phyloP scores from a whole-genome alignment of 2,888 invertebrate genomes.

The Ophion ellenae region DNA sequence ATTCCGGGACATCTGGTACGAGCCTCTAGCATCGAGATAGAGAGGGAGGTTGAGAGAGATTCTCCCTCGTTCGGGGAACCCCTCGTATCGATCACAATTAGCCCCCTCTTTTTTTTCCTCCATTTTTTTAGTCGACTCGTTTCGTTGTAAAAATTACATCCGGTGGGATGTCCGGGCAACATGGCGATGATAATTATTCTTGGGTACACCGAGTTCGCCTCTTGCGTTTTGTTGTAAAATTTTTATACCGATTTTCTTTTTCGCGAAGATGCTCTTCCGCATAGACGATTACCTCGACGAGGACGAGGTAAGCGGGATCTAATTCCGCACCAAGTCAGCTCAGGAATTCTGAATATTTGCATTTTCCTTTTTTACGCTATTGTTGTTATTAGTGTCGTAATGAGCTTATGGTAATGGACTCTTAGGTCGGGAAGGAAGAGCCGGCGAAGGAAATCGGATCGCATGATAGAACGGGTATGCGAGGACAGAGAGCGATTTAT shows the following conservation, averaged over 20 bases:
- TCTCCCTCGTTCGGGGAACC: neutral
- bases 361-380: neutral
- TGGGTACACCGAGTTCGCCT: slow-evolving; percentile 31
- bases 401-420: neutral
- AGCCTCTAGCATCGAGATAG: neutral
- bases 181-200: slow-evolving; percentile 63
- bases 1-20: slow-evolving; percentile 48
- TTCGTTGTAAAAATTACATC: slow-evolving; percentile 58
- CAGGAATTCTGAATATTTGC: no score
- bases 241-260: slow-evolving; percentile 42
- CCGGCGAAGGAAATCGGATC: neutral
- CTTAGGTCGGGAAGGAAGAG: neutral
- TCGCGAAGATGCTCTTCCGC: slow-evolving; percentile 56
- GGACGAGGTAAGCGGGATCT: neutral
- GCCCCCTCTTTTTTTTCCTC: neutral
- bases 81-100: slow-evolving; percentile 62
- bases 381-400: slow-evolving; percentile 19
- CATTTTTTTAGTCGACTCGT: slow-evolving; percentile 35
- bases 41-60: neutral
- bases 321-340: no score
- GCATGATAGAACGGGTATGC: neutral
- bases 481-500: no score
- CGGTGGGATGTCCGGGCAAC: slow-evolving; percentile 51
- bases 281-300: slow-evolving; percentile 26
- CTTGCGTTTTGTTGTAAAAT: slow-evolving; percentile 13